Percentiles rank a stretch among this genome's conserved stretches.
These are phyloP conservation scores for Tyto alba DNA, from an alignment of 2,113 vertebrate species.

Conservation along the genomic window DNA sequence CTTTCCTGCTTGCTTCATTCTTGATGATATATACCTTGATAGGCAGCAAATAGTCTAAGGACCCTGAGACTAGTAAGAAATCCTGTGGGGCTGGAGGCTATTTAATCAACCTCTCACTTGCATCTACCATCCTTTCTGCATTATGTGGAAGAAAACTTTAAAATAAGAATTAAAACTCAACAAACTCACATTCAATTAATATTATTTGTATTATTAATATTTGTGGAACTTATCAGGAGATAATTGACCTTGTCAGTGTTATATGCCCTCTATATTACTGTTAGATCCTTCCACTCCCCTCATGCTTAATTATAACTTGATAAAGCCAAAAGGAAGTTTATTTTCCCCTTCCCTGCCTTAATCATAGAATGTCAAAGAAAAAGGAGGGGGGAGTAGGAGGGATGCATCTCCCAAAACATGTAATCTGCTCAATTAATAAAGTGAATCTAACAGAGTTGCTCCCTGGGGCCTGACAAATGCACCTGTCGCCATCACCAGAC, in stretches of 20 bases:
- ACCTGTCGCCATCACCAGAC: constrained; percentile 39
- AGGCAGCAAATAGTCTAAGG: not conserved
- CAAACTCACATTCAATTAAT: constrained; percentile 63
- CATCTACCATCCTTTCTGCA: not conserved
- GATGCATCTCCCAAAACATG: constrained; percentile 16
- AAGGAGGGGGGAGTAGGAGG: not conserved
- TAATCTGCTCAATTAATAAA: constrained; percentile 68
- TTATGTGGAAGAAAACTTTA: constrained; percentile 12
- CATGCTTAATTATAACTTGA: constrained; percentile 56
- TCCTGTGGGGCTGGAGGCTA: not conserved
- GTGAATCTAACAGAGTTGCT: not conserved
- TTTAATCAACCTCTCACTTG: not conserved
- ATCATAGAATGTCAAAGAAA: not conserved
- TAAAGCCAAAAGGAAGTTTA: constrained; percentile 1
- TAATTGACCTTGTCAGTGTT: constrained; percentile 67
- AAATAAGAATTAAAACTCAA: constrained; percentile 52
- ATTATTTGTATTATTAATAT: constrained; percentile 64
- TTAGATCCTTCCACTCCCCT: not conserved
- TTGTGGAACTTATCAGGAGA: constrained; percentile 42
- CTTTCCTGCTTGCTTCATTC: not conserved
- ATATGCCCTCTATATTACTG: not conserved
- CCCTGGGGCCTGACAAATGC: constrained; percentile 55
- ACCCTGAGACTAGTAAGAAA: not conserved
- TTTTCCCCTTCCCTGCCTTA: not conserved
- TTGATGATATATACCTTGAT: not conserved